phyloP scores from a whole-genome alignment of 1,140 invertebrate species.

The Delia radicum region DNA sequence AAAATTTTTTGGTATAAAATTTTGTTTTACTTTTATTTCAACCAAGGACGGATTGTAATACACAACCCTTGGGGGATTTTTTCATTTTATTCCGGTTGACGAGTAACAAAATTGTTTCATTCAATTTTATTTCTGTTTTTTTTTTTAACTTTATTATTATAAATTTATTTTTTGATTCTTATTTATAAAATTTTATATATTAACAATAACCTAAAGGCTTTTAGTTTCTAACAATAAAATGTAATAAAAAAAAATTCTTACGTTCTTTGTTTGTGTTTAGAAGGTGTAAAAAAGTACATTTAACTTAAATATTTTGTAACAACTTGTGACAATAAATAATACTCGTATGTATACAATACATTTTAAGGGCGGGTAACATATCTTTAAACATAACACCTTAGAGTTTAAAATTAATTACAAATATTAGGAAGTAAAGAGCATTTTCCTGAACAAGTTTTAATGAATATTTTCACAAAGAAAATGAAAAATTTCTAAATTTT shows the following conservation, averaged over 20 bases:
- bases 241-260: background rate
- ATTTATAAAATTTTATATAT: background rate
- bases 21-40: too few relatives aligned
- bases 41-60: too few relatives aligned
- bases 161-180: background rate
- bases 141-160: background rate
- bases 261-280: background rate
- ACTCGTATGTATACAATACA: too few relatives aligned
- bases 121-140: background rate
- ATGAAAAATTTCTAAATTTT: too few relatives aligned
- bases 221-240: background rate
- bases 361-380: too few relatives aligned
- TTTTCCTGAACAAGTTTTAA: too few relatives aligned
- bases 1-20: too few relatives aligned
- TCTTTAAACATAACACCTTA: too few relatives aligned
- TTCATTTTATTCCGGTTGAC: background rate
- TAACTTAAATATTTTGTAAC: background rate
- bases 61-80: background rate
- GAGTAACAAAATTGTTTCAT: slow-evolving; percentile 1
- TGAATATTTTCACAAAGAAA: too few relatives aligned
- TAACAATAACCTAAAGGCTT: background rate
- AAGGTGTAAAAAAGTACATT: background rate
- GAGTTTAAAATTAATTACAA: too few relatives aligned
- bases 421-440: too few relatives aligned
- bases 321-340: background rate